Percentiles rank a stretch among this genome's conserved stretches.
Conservation (phyloP, 2,797 vertebrate species). For the Fringilla coelebs region DNA sequence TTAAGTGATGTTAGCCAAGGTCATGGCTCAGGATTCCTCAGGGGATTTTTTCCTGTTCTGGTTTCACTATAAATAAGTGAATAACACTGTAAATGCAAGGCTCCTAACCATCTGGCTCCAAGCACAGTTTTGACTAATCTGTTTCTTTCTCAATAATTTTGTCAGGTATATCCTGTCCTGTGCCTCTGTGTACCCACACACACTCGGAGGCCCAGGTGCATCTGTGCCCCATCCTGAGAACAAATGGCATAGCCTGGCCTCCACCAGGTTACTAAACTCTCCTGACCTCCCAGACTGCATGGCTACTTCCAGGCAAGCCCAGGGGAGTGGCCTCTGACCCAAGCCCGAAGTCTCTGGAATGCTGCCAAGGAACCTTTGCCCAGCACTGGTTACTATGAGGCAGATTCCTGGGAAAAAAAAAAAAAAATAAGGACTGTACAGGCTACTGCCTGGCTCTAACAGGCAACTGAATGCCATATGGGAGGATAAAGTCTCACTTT, state of each 20-base stretch:
- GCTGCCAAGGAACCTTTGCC: background rate
- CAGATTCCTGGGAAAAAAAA: background rate
- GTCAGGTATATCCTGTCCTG: background rate
- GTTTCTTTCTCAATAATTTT: background rate
- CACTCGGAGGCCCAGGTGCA: background rate
- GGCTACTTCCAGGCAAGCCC: background rate
- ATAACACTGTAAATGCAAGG: background rate
- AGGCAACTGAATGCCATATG: background rate
- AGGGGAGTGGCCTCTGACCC: background rate
- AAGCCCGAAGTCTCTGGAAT: background rate
- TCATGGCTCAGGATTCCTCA: background rate
- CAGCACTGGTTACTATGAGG: background rate
- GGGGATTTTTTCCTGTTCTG: background rate
- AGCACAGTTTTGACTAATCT: background rate
- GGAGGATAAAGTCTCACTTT: background rate
- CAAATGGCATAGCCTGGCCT: background rate
- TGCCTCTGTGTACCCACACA: background rate
- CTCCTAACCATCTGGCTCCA: background rate
- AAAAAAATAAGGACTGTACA: background rate
- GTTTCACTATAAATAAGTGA: background rate
- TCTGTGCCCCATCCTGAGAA: background rate
- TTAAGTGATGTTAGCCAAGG: background rate
- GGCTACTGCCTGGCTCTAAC: background rate
- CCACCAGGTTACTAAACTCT: background rate
- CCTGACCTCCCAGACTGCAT: background rate